phyloP scores from a whole-genome alignment of 35 echinoderm and acorn worm genomes.

The Lytechinus pictus region DNA sequence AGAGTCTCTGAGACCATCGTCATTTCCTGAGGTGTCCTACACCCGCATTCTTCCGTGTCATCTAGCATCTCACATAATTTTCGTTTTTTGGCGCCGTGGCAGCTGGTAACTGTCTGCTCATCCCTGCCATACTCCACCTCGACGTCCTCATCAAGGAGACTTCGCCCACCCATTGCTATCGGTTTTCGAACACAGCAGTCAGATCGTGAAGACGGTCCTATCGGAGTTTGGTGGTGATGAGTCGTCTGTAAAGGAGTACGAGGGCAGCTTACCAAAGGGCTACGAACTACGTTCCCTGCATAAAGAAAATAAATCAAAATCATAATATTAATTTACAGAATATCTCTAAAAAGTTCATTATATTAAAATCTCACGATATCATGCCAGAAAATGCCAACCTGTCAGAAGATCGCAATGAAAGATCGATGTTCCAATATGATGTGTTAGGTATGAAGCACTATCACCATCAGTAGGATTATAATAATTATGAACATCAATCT shows the following conservation, averaged over 20 bases:
- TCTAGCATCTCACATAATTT: constrained; percentile 46
- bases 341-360: too few species aligned
- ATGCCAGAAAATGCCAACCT: background rate
- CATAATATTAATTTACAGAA: too few species aligned
- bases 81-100: constrained; percentile 27
- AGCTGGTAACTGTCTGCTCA: background rate
- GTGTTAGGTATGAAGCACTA: background rate
- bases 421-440: background rate
- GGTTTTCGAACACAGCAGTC: background rate
- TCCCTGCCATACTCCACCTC: background rate
- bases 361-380: too few species aligned
- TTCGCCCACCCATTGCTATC: constrained; percentile 36
- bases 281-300: background rate
- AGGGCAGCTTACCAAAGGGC: background rate
- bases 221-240: background rate
- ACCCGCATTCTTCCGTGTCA: background rate
- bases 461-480: background rate
- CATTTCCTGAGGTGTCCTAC: constrained; percentile 31
- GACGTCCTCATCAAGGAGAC: background rate
- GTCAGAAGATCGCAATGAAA: background rate
- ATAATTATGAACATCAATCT: background rate
- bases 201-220: background rate
- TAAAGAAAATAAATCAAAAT: background rate
- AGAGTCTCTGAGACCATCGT: constrained; percentile 5
- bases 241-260: background rate